Conservation (phyloP, 1,140 invertebrate genomes). For the Psix sp. region DNA sequence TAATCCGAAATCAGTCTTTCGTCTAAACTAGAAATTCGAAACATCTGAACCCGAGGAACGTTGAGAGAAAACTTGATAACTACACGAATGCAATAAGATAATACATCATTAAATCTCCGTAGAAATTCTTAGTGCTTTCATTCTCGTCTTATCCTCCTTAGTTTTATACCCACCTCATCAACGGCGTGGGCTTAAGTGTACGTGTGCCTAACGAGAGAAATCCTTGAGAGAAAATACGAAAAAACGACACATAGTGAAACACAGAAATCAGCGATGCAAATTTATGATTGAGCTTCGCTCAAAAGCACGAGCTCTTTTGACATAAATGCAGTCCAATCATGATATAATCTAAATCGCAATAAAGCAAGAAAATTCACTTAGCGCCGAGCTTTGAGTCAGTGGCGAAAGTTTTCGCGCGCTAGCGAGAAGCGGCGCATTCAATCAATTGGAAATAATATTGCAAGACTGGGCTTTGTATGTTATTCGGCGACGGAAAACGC, state of each 20-base stretch:
- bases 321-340: slow-evolving; percentile 52
- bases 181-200: slow-evolving; percentile 5
- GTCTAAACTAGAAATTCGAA: neutral
- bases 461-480: slow-evolving; percentile 37
- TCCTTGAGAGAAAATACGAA: slow-evolving; percentile 35
- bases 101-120: slow-evolving; percentile 44
- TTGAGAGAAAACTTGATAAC: slow-evolving; percentile 9
- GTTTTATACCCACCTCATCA: slow-evolving; percentile 33
- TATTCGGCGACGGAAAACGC: slow-evolving; percentile 27
- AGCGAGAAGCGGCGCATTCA: slow-evolving; percentile 26
- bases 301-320: slow-evolving; percentile 43
- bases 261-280: slow-evolving; percentile 42
- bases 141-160: slow-evolving; percentile 34
- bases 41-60: neutral
- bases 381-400: slow-evolving; percentile 34
- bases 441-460: slow-evolving; percentile 62
- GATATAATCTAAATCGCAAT: slow-evolving; percentile 51
- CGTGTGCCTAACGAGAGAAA: slow-evolving; percentile 15
- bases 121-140: slow-evolving; percentile 13
- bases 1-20: too few species aligned
- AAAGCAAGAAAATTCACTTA: slow-evolving; percentile 53
- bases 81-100: slow-evolving; percentile 30
- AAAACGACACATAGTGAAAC: slow-evolving; percentile 41
- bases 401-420: slow-evolving; percentile 42
- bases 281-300: slow-evolving; percentile 42